Base-by-base conservation (phyloP, 2,888 invertebrate species). In the Euzophera pinguis region DNA sequence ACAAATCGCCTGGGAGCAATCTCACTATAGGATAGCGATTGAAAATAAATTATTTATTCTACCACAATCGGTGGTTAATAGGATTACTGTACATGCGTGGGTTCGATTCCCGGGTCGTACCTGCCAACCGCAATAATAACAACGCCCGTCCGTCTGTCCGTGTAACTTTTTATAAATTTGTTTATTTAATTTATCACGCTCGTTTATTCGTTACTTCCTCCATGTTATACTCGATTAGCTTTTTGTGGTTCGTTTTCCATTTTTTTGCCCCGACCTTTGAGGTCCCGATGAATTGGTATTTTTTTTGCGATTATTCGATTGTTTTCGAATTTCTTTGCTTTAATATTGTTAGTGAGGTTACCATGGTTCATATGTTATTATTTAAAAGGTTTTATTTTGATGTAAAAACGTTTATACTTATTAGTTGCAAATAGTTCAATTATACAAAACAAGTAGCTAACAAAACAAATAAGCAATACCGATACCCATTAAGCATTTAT, bases 161-260 rank as follows among this genome's bases (percentile, higher is more conserved):
- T 71, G 64, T 65, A 59, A 65, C 73, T 84, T 86, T 86, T 85
- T 85, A 74, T 87, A 77, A 84, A 85, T 86, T 85, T 87, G 89
- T 89, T 88, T 88, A 87, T 88, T 87, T 88, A 88, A 88, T 88
- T 88, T 84, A 87, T 78, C 84, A 85, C 83, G 84, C 78, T 80
- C 85, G 82, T 85, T 87, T 87, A 86, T 84, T 78, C 73, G 84
- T 78, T 76, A 86, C 86, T 86, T 88, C 87, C 86, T 85, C 70
- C 73, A 69, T 69, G 75, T 79, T 84, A 82, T 77, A 80, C 74
- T 73, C 85, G 81, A 85, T 88, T 86, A 83, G 70, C 66, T 89
- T 87, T 86, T 88, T 85, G 84, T 85, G 81, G 81, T 79, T 67
- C 71, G 69, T 73, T 71, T 75, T 71, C 63, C 64, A 58, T 75